These are phyloP conservation scores for Diadumene lineata DNA, from an alignment of 92 coral and sea anemone species.

Conservation along the genomic window DNA sequence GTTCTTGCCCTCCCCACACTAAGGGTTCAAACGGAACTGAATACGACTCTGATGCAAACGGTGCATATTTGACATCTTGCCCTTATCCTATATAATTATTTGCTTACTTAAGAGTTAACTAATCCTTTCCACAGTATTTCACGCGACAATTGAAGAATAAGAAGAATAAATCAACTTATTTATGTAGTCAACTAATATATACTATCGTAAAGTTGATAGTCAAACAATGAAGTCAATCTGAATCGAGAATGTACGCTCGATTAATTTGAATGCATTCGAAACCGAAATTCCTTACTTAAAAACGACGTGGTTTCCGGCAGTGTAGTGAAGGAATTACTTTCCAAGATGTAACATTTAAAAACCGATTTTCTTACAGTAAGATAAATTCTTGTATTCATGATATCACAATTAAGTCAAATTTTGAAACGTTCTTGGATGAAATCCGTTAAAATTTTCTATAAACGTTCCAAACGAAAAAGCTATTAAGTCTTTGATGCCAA, in stretches of 20 bases:
- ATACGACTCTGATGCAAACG: conserved; percentile 21
- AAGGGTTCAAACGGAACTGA: not conserved
- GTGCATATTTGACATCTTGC: conserved; percentile 12
- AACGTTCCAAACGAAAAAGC: not conserved
- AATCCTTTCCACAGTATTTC: conserved; percentile 23
- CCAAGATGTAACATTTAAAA: not conserved
- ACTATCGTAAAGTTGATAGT: not conserved
- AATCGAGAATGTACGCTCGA: not conserved
- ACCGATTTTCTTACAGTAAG: not conserved
- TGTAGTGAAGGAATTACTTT: not conserved
- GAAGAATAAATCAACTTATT: no score
- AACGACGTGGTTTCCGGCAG: not conserved
- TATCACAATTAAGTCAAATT: not conserved
- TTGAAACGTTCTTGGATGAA: not conserved
- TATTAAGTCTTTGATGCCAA: not conserved
- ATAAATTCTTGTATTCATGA: not conserved
- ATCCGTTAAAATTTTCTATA: not conserved
- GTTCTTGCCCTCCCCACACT: no score
- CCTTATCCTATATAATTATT: not conserved
- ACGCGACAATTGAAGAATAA: not conserved
- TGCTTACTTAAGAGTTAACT: conserved; percentile 2
- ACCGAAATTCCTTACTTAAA: not conserved
- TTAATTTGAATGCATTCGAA: not conserved
- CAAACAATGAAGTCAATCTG: not conserved
- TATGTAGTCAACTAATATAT: not conserved